Evolutionary conservation across 53 echinoderm and acorn worm species (phyloP), one percentile per base, ranked within the genome.

Genomic region (Temnopleurus reevesii): DNA sequence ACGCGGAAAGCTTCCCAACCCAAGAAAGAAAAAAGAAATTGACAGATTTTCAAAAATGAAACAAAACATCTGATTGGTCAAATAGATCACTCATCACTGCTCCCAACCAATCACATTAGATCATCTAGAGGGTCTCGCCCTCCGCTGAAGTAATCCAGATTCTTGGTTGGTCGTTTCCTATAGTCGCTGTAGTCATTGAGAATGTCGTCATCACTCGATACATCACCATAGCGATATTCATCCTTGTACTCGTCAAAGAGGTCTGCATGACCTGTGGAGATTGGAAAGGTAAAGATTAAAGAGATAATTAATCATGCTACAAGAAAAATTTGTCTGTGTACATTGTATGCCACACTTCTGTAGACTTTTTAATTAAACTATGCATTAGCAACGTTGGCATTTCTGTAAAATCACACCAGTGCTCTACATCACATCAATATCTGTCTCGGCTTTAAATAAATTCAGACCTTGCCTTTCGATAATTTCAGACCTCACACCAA

Each of bases 181-280:
- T 71, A 83, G 54, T 96, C 92, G 3, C 92, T 83, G 77, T 96
- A 96, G 90, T 99, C 93, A 44, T 92, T 92, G 33, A 95, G 82
- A 55, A 96, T 88, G 36, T 99, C 99, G 21, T 99, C 96, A 54
- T 92, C 94, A 41, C 99, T 99, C 7, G 99, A 99, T 43, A 92
- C 81, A 49, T 94, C 94, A 17, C 94, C 94, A 46, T 96, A 94
- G 45, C 92, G 90, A 89, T 99, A 95, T 77, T 96, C 95, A 89
- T 95, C 98, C 21, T 93, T 84, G 55, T 92, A 89, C 65, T 98
- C 95, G 61, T 98, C 98, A 92, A 98, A 96, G 41, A 95, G 86
- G 81, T 99, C 99, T 53, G 25, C 53, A 53, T 87, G 88, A 19
- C 88, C 88, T 87, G 38, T 19, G 46, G 27, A 60, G 25, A 36